Evolutionary conservation across 92 coral and sea anemone species (phyloP).

Genomic region (Porites rus): DNA sequence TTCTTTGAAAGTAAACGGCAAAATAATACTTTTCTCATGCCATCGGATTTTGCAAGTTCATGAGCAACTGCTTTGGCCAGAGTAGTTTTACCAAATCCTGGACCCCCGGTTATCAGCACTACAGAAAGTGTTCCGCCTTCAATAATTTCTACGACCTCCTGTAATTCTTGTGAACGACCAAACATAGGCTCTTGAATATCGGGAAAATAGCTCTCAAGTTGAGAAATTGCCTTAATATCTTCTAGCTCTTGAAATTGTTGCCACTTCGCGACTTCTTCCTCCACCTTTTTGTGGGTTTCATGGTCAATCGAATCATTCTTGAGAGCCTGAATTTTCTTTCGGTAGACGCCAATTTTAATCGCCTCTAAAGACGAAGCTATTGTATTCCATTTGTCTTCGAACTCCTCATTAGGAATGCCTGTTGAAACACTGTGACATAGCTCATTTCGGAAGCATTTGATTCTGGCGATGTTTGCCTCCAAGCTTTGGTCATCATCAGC

Average conservation of each 20-base stretch:
- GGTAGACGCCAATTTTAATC: constrained; percentile 17
- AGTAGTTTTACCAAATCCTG: constrained; percentile 44
- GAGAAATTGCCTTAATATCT: neutral
- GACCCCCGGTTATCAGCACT: constrained; percentile 31
- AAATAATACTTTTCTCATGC: neutral
- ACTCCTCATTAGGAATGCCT: constrained; percentile 11
- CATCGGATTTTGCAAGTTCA: neutral
- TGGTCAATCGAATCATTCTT: constrained; percentile 40
- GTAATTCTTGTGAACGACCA: constrained; percentile 26
- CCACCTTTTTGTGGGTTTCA: neutral
- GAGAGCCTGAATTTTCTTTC: constrained; percentile 27
- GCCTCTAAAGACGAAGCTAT: constrained; percentile 20
- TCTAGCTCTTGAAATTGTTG: neutral
- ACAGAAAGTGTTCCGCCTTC: neutral
- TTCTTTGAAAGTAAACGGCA: neutral
- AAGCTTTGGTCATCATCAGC: constrained; percentile 34
- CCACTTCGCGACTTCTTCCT: neutral
- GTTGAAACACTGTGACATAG: constrained; percentile 27
- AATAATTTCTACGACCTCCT: neutral
- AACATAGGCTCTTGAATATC: neutral
- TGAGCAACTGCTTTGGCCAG: constrained; percentile 23
- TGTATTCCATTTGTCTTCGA: constrained; percentile 33
- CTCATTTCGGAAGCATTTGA: constrained; percentile 51
- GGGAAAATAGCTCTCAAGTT: constrained; percentile 4
- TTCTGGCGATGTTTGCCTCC: constrained; percentile 45